A percentile compares a stretch with the other conserved stretches of the same genome.
Conservation (phyloP, 2,888 invertebrate genomes). For the Noctua pronuba region DNA sequence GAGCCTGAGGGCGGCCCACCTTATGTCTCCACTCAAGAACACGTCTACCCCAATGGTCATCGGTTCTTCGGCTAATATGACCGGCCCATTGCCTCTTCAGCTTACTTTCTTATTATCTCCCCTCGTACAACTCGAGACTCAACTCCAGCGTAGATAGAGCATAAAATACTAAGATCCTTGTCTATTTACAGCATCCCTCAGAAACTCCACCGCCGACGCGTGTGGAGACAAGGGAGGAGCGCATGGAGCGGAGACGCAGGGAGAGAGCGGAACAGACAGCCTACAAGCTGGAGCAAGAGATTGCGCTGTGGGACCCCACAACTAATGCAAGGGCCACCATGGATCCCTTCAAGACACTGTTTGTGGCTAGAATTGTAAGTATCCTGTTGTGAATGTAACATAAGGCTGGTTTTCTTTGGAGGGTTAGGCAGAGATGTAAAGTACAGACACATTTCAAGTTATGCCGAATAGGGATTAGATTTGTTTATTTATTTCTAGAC, state of each 20-base stretch:
- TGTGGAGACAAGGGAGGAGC: slow-evolving; percentile 98
- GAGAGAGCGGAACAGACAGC: slow-evolving; percentile 99
- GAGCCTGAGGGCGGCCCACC: too few relatives aligned
- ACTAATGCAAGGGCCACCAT: slow-evolving; percentile 93
- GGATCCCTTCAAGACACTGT: slow-evolving; percentile 99
- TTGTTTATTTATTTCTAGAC: too few relatives aligned
- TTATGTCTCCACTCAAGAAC: too few relatives aligned
- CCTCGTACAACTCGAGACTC: neutral
- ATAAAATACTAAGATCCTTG: neutral
- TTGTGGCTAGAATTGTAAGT: slow-evolving; percentile 98
- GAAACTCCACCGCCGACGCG: slow-evolving; percentile 99
- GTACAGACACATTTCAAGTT: neutral
- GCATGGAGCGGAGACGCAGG: slow-evolving; percentile 95
- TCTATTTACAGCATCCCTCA: slow-evolving; percentile 95
- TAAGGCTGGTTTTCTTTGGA: neutral
- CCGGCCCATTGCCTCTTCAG: too few relatives aligned
- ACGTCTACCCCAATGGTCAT: too few relatives aligned
- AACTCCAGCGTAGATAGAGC: neutral
- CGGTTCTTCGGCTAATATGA: too few relatives aligned
- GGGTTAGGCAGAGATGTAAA: neutral
- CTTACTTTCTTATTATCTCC: too few relatives aligned
- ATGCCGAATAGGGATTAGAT: too few relatives aligned
- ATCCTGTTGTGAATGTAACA: neutral
- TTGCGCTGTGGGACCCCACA: slow-evolving; percentile 98
- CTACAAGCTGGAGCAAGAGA: slow-evolving; percentile 99